phyloP scores from a whole-genome alignment of 2,797 vertebrate genomes.

The Amazonetta brasiliensis region DNA sequence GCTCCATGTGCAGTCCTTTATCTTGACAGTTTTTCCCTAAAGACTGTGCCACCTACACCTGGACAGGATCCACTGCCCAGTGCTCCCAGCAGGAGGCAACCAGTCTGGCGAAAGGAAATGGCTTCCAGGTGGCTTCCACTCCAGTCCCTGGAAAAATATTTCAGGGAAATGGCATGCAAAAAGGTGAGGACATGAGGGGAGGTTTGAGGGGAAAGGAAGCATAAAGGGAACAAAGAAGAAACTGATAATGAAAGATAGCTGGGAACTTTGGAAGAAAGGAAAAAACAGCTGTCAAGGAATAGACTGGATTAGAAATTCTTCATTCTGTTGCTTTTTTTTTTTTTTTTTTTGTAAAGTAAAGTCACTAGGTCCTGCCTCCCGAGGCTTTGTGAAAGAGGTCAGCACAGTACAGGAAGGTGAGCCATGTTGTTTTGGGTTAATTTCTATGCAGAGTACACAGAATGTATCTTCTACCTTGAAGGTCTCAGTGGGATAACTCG shows the following conservation, averaged over 20 bases:
- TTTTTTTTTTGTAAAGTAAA: too few species aligned
- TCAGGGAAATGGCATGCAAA: neutral
- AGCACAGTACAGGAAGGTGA: neutral
- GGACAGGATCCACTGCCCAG: neutral
- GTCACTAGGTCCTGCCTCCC: neutral
- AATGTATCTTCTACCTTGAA: neutral
- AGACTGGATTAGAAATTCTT: neutral
- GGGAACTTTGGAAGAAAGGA: neutral
- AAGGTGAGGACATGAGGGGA: neutral
- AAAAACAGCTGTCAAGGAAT: neutral
- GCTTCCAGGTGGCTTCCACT: neutral
- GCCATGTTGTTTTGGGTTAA: neutral
- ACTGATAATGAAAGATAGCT: neutral
- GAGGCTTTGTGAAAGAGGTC: neutral
- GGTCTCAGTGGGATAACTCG: neutral
- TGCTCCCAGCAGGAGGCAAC: neutral
- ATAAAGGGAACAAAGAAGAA: neutral
- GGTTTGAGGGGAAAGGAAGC: neutral
- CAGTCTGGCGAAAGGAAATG: neutral
- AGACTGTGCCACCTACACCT: neutral
- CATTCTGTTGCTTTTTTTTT: too few species aligned
- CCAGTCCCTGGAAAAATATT: neutral
- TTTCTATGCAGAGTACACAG: neutral
- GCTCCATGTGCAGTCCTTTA: neutral
- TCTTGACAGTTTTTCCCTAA: neutral